Evolutionary conservation across 1,140 invertebrate species (phyloP).

Genomic region (Coboldia fuscipes): DNA sequence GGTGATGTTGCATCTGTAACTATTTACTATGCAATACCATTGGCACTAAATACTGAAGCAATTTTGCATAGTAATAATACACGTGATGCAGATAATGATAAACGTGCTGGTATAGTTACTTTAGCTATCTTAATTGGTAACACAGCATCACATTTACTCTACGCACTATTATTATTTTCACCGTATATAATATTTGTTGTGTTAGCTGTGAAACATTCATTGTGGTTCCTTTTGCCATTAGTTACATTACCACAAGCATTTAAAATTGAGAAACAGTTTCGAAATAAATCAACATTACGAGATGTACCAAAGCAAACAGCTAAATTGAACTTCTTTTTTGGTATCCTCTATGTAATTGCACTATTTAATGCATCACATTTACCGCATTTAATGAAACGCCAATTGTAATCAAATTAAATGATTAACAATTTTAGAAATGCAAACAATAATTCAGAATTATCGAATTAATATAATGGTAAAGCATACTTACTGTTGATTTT

Average conservation of each 20-base stretch:
- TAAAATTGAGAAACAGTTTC: conserved; percentile 73
- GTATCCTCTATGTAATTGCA: conserved; percentile 68
- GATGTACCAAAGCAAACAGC: conserved; percentile 72
- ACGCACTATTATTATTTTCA: conserved; percentile 73
- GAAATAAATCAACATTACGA: conserved; percentile 50
- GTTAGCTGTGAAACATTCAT: conserved; percentile 55
- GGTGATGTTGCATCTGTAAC: conserved; percentile 66
- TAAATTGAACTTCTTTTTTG: conserved; percentile 76
- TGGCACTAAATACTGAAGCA: conserved; percentile 85
- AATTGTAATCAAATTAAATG: too few species aligned
- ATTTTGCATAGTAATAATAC: conserved; percentile 91
- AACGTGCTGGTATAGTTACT: conserved; percentile 71
- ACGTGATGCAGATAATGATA: conserved; percentile 68
- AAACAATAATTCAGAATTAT: too few species aligned
- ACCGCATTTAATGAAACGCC: too few species aligned
- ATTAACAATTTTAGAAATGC: too few species aligned
- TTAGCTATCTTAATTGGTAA: conserved; percentile 82
- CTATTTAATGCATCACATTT: conserved; percentile 37
- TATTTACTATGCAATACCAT: conserved; percentile 79
- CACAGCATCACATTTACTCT: conserved; percentile 75
- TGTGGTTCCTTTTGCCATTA: conserved; percentile 74
- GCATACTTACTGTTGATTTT: too few species aligned
- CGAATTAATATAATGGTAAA: too few species aligned
- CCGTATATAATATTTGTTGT: conserved; percentile 81
- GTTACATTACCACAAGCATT: conserved; percentile 73